Evolutionary conservation across 1,140 invertebrate genomes (phyloP).

Genomic region (Manduca sexta): DNA sequence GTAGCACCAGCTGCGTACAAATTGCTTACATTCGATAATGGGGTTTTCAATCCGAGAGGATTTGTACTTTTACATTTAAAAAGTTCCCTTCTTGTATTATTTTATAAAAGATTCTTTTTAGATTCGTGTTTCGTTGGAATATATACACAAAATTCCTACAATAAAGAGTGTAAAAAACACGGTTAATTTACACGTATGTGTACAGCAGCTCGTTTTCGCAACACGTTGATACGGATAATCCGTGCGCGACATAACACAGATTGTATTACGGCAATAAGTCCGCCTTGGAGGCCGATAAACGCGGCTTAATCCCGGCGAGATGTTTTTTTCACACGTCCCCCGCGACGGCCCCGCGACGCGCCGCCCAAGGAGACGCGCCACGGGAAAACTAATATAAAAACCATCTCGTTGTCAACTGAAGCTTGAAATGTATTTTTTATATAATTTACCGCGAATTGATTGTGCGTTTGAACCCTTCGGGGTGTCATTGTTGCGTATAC

Average conservation of each 20-base stretch:
- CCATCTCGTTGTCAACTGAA: slow-evolving; percentile 65
- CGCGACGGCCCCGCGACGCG: slow-evolving; percentile 31
- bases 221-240: slow-evolving; percentile 59
- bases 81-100: not conserved
- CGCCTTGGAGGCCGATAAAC: slow-evolving; percentile 57
- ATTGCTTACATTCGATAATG: slow-evolving; percentile 69
- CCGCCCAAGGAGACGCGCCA: no score
- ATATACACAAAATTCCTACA: no score
- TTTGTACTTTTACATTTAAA: slow-evolving; percentile 44
- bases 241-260: slow-evolving; percentile 62
- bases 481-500: not conserved
- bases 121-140: no score
- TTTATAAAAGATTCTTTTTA: no score
- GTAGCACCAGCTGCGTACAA: slow-evolving; percentile 55
- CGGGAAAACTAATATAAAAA: slow-evolving; percentile 72
- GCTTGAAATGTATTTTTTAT: slow-evolving; percentile 73
- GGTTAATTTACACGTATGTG: slow-evolving; percentile 14
- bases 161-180: no score
- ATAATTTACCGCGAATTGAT: slow-evolving; percentile 68
- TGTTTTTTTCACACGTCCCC: slow-evolving; percentile 65
- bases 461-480: slow-evolving; percentile 38
- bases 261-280: slow-evolving; percentile 69
- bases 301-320: slow-evolving; percentile 55
- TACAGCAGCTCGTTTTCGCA: slow-evolving; percentile 31
- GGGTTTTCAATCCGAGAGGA: slow-evolving; percentile 67